Evolutionary conservation across 2,888 invertebrate genomes (phyloP).

Genomic region (Caenorhabditis imperialis): DNA sequence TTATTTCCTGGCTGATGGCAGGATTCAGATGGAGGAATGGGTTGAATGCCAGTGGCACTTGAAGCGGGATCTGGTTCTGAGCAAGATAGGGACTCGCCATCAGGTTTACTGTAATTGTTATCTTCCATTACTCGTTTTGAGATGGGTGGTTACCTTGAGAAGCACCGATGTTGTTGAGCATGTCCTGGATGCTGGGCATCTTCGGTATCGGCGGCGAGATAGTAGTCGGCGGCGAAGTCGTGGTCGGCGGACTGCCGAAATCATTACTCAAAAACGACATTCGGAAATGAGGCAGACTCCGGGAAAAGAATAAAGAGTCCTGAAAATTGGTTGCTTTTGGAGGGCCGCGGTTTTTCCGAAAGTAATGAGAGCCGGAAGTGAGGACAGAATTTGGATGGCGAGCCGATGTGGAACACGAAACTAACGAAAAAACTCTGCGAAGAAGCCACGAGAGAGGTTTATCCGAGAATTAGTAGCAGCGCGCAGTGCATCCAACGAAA

Average conservation of each 20-base stretch:
- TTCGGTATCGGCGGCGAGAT: conserved; percentile 30
- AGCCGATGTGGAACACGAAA: background rate
- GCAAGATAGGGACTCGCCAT: conserved; percentile 23
- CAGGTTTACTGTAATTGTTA: conserved; percentile 29
- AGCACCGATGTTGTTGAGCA: conserved; percentile 44
- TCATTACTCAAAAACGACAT: conserved; percentile 54
- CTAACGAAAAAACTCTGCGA: conserved; percentile 7
- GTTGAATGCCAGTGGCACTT: conserved; percentile 37
- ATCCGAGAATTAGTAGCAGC: conserved; percentile 27
- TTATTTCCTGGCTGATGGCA: conserved; percentile 43
- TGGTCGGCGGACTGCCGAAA: conserved; percentile 48
- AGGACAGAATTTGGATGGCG: conserved; percentile 16
- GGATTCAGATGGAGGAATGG: conserved; percentile 51
- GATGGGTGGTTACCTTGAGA: conserved; percentile 15
- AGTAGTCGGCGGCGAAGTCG: conserved; percentile 34
- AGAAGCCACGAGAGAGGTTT: conserved; percentile 36
- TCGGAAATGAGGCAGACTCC: conserved; percentile 40
- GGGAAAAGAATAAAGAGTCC: conserved; percentile 2
- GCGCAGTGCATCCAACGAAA: background rate
- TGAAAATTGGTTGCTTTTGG: conserved; percentile 46
- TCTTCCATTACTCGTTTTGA: background rate
- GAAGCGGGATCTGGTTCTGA: conserved; percentile 28
- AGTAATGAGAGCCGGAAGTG: conserved; percentile 45
- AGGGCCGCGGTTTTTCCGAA: too few relatives aligned
- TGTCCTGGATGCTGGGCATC: conserved; percentile 40